A percentile compares a stretch with the other conserved stretches of the same genome.
Conservation (phyloP, 2,113 vertebrate species). For the Alethe castanea region DNA sequence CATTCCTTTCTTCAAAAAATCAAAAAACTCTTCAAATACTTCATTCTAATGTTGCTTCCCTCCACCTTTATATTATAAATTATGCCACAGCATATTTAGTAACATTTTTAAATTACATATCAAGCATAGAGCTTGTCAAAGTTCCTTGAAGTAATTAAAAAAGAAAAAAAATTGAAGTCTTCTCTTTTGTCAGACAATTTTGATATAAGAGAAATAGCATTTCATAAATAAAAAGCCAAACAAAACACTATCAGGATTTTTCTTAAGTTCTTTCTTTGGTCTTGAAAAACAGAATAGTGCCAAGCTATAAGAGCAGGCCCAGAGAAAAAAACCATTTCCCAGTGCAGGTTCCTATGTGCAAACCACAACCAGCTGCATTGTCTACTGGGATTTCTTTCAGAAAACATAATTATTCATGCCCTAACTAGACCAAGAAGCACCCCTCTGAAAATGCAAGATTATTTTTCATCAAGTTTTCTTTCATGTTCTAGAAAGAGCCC, state of each 20-base stretch:
- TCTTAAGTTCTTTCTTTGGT: neutral
- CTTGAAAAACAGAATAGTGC: neutral
- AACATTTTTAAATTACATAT: neutral
- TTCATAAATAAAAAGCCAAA: neutral
- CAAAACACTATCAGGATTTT: neutral
- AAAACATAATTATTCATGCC: neutral
- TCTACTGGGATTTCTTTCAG: neutral
- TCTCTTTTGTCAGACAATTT: neutral
- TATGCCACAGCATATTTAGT: neutral
- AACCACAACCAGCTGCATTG: neutral
- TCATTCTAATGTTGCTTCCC: neutral
- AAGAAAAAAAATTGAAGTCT: neutral
- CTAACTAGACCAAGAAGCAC: neutral
- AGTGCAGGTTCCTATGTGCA: neutral
- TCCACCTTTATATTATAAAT: neutral
- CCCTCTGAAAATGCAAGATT: neutral
- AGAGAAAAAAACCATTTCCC: neutral
- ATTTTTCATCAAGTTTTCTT: neutral
- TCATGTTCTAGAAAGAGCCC: neutral
- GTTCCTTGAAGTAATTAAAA: neutral
- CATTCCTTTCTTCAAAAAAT: neutral
- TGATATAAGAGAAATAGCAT: neutral
- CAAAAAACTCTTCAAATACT: neutral
- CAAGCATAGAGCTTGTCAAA: neutral
- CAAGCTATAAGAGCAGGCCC: neutral